Evolutionary conservation across 2,888 invertebrate species (phyloP), one percentile per base, ranked within the genome.

Genomic region (Agonopterix heracliana): DNA sequence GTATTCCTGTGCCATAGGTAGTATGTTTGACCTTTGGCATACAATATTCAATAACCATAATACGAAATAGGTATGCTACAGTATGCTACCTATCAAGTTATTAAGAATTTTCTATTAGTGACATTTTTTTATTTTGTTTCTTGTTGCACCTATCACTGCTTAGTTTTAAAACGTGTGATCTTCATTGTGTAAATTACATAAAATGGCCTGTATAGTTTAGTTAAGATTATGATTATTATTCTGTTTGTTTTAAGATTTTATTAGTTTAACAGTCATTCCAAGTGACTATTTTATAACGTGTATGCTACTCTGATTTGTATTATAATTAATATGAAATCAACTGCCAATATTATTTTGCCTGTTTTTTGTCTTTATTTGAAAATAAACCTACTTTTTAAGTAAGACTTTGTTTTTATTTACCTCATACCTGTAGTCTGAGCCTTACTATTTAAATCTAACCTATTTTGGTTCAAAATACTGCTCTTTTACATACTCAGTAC

Each of bases 121-220:
- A 26, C 0, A 26, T 5, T 7, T 7, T 5, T 7, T 26, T 3
- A 26, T 7, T 26, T 49, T 13, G 11, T 49, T 50, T 55, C 54
- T 57, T 45, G 12, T 57, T 26, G 26, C 26, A 26, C 26, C 26
- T 9, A 42, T 42, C 10, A 42, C 10, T 13, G 36, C n/a, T 46
- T 43, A 44, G 17, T 47, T 45, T 44, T 45, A 45, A 14, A 35
- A 17, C 11, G 69, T 73, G 78, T 78, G 78, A 80, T 74, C 60
- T 66, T 54, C 56, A 54, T 66, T 66, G 61, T 63, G 60, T 71
- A 67, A 70, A 68, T 71, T 71, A 66, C 63, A 68, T 65, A 26
- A 26, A 69, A 78, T 59, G 78, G 80, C 82, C 80, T 84, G 84
- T 85, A 84, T 74, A 81, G 81, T 38, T 74, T 71, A 74, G 59